Conservation (phyloP, 2,797 vertebrate genomes). For the Pantherophis alleghaniensis region DNA sequence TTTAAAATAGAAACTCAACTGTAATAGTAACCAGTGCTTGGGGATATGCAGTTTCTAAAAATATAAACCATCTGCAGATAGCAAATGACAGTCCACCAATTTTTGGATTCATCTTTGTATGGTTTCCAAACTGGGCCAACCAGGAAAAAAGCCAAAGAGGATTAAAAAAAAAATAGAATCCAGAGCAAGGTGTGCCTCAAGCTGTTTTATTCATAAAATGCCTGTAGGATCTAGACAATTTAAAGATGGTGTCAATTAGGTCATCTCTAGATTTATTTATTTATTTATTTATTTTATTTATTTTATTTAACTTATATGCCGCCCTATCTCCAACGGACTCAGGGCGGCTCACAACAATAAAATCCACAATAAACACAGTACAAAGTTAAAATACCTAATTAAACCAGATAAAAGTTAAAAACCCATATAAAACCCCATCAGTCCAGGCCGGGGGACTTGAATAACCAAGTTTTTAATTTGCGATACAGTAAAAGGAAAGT, state of each 20-base stretch:
- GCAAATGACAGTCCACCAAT: not conserved
- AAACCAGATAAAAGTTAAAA: too few species aligned
- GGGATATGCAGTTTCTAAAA: not conserved
- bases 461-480: too few species aligned
- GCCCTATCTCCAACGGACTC: too few species aligned
- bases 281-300: too few species aligned
- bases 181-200: not conserved
- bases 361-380: too few species aligned
- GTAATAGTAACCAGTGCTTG: not conserved
- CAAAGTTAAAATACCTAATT: too few species aligned
- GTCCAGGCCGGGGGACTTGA: too few species aligned
- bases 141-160: not conserved
- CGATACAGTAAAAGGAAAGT: not conserved
- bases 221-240: not conserved
- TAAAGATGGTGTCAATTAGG: not conserved
- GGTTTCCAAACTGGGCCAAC: not conserved
- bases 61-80: not conserved
- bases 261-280: not conserved
- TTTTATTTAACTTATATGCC: too few species aligned
- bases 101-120: not conserved
- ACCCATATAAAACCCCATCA: too few species aligned
- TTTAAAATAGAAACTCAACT: not conserved
- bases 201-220: not conserved
- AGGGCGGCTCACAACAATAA: too few species aligned
- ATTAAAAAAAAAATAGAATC: not conserved